Evolutionary conservation across 1,140 invertebrate species (phyloP).

Genomic region (Hyposmocoma kahamanoa): DNA sequence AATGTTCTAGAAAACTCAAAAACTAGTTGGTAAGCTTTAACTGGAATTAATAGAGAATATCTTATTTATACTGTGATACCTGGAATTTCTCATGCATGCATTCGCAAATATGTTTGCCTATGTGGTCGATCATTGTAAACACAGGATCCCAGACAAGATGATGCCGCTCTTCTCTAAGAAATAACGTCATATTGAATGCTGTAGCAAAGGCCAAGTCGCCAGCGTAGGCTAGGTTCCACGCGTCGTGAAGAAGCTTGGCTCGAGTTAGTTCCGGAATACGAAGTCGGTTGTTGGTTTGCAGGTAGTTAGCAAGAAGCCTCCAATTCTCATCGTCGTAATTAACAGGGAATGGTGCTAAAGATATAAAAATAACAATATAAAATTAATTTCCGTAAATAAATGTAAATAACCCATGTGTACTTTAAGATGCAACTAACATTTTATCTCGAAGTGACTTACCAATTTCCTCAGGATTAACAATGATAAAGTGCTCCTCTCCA

Average conservation of each 20-base stretch:
- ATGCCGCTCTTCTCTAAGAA: constrained; percentile 80
- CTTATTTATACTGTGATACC: too few relatives aligned
- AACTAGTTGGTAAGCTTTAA: too few relatives aligned
- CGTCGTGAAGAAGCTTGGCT: constrained; percentile 84
- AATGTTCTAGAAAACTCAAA: too few relatives aligned
- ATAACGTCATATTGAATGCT: constrained; percentile 84
- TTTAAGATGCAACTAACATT: too few relatives aligned
- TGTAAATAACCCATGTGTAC: too few relatives aligned
- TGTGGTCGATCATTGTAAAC: constrained; percentile 85
- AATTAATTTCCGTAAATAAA: too few relatives aligned
- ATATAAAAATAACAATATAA: too few relatives aligned
- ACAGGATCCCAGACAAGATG: constrained; percentile 85
- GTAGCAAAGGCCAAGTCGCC: constrained; percentile 81
- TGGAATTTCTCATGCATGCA: constrained; percentile 80
- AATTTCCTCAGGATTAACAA: constrained; percentile 87
- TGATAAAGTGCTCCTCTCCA: constrained; percentile 76
- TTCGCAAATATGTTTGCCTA: constrained; percentile 80
- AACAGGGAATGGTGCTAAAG: constrained; percentile 83
- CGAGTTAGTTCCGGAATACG: constrained; percentile 81
- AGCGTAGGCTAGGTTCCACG: constrained; percentile 86
- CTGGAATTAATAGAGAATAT: too few relatives aligned
- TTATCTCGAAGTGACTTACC: too few relatives aligned
- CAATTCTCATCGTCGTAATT: constrained; percentile 89
- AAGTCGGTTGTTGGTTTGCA: constrained; percentile 71
- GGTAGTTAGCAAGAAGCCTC: constrained; percentile 79